Conservation (phyloP, 2,888 invertebrate genomes). For the Perithous albicinctus region DNA sequence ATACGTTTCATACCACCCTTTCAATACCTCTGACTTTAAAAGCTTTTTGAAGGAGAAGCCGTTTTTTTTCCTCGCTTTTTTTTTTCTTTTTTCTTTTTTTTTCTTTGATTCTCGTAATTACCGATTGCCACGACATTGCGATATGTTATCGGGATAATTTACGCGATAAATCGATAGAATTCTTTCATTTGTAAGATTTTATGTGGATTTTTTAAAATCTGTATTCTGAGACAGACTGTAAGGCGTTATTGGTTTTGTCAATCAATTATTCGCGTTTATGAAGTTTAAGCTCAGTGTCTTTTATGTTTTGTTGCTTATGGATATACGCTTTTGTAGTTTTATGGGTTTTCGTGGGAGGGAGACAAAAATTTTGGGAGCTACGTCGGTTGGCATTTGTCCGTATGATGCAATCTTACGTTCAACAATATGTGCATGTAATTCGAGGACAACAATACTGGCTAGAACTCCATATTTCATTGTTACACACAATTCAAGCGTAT, state of each 20-base stretch:
- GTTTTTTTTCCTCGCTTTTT: background rate
- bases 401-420: constrained; percentile 56
- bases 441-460: background rate
- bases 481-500: too few species aligned
- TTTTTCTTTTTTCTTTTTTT: constrained; percentile 8
- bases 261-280: background rate
- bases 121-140: too few species aligned
- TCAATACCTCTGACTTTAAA: constrained; percentile 42
- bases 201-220: background rate
- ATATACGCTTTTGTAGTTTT: background rate
- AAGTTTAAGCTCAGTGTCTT: background rate
- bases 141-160: too few species aligned
- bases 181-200: background rate
- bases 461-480: background rate
- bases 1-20: constrained; percentile 28
- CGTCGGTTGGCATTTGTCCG: background rate
- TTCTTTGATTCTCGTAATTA: too few species aligned
- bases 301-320: constrained; percentile 33
- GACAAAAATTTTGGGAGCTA: too few species aligned
- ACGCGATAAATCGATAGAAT: background rate
- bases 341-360: background rate
- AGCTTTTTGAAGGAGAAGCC: constrained; percentile 6
- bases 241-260: constrained; percentile 4
- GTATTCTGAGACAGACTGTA: background rate
- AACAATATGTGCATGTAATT: constrained; percentile 7